Percentiles rank a stretch among this genome's conserved stretches.
phyloP scores from a whole-genome alignment of 2,797 vertebrate genomes.

The Amniataba percoides region DNA sequence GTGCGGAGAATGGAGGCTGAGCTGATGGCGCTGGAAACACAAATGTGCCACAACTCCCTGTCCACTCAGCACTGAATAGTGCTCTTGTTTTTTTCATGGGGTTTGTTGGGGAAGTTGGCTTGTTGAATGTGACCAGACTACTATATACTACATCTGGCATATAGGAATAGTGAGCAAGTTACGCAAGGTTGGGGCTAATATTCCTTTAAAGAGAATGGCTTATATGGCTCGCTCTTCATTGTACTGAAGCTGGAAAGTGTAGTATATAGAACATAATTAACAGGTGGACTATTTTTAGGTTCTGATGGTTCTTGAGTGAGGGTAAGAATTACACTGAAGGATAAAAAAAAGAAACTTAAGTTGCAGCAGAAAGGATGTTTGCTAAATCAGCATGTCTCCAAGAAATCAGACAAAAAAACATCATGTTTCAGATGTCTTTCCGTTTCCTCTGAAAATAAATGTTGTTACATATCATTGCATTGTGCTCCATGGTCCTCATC shows the following conservation, averaged over 20 bases:
- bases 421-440: slow-evolving; percentile 72
- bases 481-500: slow-evolving; percentile 68
- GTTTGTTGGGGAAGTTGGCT: slow-evolving; percentile 76
- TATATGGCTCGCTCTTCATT: not conserved
- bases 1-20: slow-evolving; percentile 77
- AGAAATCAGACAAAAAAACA: slow-evolving; percentile 65
- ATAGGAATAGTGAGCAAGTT: slow-evolving; percentile 40
- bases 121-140: slow-evolving; percentile 81
- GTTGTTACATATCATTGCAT: slow-evolving; percentile 59
- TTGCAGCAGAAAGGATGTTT: slow-evolving; percentile 17
- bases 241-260: not conserved
- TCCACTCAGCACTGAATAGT: slow-evolving; percentile 83
- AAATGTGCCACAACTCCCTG: slow-evolving; percentile 82
- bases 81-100: slow-evolving; percentile 77
- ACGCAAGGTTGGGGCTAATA: not conserved
- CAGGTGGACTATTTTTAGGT: not conserved
- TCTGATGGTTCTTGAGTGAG: not conserved
- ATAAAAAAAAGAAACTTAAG: not conserved
- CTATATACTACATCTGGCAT: slow-evolving; percentile 64
- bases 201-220: not conserved
- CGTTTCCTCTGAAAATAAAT: slow-evolving; percentile 67
- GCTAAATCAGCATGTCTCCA: slow-evolving; percentile 65
- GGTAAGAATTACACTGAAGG: slow-evolving; percentile 4
- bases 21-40: slow-evolving; percentile 76
- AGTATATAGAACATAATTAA: not conserved